Evolutionary conservation across 2,888 invertebrate genomes (phyloP).

Genomic region (Rapana venosa): DNA sequence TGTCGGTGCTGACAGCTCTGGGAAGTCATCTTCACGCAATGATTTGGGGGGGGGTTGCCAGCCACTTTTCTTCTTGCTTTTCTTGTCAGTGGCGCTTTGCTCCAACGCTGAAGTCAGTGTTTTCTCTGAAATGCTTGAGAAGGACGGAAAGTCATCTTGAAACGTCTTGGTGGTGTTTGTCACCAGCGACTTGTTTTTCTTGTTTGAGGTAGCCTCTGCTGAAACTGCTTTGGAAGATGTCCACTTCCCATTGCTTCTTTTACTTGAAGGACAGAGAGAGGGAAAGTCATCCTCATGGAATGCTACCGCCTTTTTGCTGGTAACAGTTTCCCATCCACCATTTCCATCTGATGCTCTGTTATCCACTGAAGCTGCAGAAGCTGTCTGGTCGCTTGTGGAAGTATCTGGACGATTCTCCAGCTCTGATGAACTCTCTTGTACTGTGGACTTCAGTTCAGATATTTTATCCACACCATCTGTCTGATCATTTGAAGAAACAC

Average conservation of each 20-base stretch:
- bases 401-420: no score
- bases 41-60: conserved; percentile 38
- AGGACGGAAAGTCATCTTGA: conserved; percentile 36
- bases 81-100: neutral
- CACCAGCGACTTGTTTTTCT: neutral
- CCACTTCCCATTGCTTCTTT: neutral
- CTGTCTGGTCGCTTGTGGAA: no score
- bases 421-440: no score
- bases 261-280: conserved; percentile 14
- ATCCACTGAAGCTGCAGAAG: neutral
- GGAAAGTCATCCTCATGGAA: neutral
- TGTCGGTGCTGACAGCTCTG: conserved; percentile 25
- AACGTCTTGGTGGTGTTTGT: neutral
- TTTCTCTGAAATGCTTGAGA: neutral
- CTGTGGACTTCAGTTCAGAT: no score
- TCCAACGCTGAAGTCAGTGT: neutral
- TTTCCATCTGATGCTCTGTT: conserved; percentile 25
- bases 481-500: neutral
- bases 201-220: neutral
- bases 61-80: neutral
- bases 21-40: conserved; percentile 48
- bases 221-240: neutral
- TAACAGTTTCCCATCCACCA: conserved; percentile 48
- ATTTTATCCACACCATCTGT: no score
- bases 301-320: neutral